Base-by-base conservation (phyloP, 1,140 invertebrate genomes). In the Heliothis subflexa region DNA sequence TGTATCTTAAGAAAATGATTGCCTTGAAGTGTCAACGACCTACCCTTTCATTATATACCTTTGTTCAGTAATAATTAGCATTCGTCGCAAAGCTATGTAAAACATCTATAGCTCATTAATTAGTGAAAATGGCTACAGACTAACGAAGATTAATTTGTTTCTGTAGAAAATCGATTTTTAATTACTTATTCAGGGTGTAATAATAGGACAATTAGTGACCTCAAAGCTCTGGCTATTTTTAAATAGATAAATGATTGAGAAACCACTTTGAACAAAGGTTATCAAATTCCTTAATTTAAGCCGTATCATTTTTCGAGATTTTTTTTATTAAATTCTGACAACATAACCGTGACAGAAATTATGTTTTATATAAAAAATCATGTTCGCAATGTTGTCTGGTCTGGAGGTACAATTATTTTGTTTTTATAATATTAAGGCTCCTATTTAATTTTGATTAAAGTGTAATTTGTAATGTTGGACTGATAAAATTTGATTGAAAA, bases 121-220 rank as follows among this genome's bases (percentile, higher is more conserved):
- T 40, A 47, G 40, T 45, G n/a, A 70, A 70, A 70, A 52, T 7
- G 50, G 47, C 21, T 25, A 71, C 18, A 40, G 64, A 57, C 70
- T 79, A 81, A 83, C 76, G 79, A 83, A 81, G 83, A 82, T 82
- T 82, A 84, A 80, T 79, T 70, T 78, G 77, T 74, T 45, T 71
- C 74, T 64, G 72, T 59, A 52, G 52, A 64, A 70, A 82, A 84
- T 84, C 75, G 83, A 84, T 84, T 83, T 79, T 81, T 68, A 81
- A 83, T 83, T 81, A 78, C 66, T 21, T 55, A 81, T 61, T 81
- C 54, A 78, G 57, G 57, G 40, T 9, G 11, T 55, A 33, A 47
- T 72, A 66, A 72, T 72, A 59, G 16, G 40, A 75, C 74, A 77
- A 68, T 76, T 52, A 76, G 73, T 14, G 57, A 16, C 21, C 7